Evolutionary conservation across 2,888 invertebrate genomes (phyloP).

Genomic region (Ormyrus pomaceus): DNA sequence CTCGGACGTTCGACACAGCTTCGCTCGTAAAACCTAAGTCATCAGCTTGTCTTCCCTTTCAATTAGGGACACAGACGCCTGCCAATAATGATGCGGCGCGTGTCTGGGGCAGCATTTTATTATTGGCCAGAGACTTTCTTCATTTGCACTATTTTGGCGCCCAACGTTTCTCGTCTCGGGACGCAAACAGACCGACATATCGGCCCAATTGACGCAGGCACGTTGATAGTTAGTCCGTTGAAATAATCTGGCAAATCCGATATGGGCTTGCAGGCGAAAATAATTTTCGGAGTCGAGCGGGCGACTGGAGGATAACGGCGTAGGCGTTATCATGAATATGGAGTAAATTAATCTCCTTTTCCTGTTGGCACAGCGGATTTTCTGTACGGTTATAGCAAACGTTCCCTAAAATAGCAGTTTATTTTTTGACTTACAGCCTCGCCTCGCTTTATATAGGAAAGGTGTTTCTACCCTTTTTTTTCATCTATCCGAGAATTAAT

Average conservation of each 20-base stretch:
- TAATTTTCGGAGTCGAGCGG: neutral
- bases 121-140: too few species aligned
- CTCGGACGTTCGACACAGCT: neutral
- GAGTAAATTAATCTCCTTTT: conserved; percentile 25
- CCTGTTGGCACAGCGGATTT: conserved; percentile 6
- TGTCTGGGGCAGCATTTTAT: too few species aligned
- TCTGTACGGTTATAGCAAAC: neutral
- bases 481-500: neutral
- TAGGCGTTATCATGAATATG: conserved; percentile 2
- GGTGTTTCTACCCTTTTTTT: neutral
- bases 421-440: too few species aligned
- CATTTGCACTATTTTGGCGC: too few species aligned
- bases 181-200: too few species aligned
- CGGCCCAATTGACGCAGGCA: neutral
- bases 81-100: too few species aligned
- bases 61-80: conserved; percentile 34
- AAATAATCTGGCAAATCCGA: conserved; percentile 31
- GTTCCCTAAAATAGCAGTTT: too few species aligned
- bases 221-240: neutral
- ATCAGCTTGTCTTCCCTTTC: conserved; percentile 58
- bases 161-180: too few species aligned
- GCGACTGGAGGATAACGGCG: neutral
- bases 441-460: too few species aligned
- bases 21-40: conserved; percentile 63
- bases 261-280: conserved; percentile 1